Percentiles rank a stretch among this genome's conserved stretches.
Conservation (phyloP, 2,888 invertebrate species). For the Drosophila infuscata region DNA sequence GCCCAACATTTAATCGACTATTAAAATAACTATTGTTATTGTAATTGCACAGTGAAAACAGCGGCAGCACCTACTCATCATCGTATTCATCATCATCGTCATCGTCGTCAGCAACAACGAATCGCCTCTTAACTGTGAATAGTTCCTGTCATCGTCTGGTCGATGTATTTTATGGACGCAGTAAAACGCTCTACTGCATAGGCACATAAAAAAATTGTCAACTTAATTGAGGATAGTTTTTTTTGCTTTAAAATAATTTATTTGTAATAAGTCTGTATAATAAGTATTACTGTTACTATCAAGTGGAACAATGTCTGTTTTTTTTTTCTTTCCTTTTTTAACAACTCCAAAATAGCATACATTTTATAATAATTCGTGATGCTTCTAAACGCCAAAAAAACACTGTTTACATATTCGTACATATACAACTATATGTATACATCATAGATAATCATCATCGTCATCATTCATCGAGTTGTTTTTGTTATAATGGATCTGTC, state of each 20-base stretch:
- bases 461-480: slow-evolving; percentile 4
- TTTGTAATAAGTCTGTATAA: slow-evolving; percentile 77
- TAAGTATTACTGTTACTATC: slow-evolving; percentile 79
- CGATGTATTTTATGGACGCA: slow-evolving; percentile 80
- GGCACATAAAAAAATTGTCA: slow-evolving; percentile 65
- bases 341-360: slow-evolving; percentile 35
- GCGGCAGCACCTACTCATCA: slow-evolving; percentile 41
- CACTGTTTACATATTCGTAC: slow-evolving; percentile 22
- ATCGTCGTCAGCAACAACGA: slow-evolving; percentile 75
- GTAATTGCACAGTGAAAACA: slow-evolving; percentile 60
- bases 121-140: slow-evolving; percentile 77
- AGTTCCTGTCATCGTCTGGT: slow-evolving; percentile 82
- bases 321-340: slow-evolving; percentile 37
- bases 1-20: not conserved
- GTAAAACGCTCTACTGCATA: slow-evolving; percentile 81
- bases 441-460: slow-evolving; percentile 22
- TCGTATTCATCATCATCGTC: slow-evolving; percentile 56
- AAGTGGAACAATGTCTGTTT: slow-evolving; percentile 61
- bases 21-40: not conserved
- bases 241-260: slow-evolving; percentile 78
- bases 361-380: slow-evolving; percentile 40
- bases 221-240: slow-evolving; percentile 39
- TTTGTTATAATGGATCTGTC: slow-evolving; percentile 6
- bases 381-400: slow-evolving; percentile 22
- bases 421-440: slow-evolving; percentile 17